These are phyloP conservation scores for Silurus glanis DNA, from an alignment of 2,113 vertebrate genomes.

Conservation along the genomic window DNA sequence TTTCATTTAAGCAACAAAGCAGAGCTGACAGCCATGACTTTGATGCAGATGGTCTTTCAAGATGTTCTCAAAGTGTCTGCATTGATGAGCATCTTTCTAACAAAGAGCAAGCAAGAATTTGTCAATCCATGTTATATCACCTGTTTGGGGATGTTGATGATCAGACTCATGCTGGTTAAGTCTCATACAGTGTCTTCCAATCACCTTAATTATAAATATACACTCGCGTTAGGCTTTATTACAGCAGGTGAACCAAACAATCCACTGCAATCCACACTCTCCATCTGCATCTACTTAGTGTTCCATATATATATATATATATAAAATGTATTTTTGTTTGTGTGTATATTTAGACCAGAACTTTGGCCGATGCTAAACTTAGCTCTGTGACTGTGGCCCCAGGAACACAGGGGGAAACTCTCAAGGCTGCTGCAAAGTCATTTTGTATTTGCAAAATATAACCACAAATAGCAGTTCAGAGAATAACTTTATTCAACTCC, in stretches of 20 bases:
- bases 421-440: background rate
- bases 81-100: background rate
- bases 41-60: constrained; percentile 19
- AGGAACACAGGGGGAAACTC: background rate
- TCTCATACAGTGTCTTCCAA: background rate
- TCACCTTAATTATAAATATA: background rate
- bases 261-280: background rate
- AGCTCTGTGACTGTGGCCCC: background rate
- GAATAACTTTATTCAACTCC: background rate
- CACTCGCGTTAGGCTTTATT: background rate
- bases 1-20: constrained; percentile 10
- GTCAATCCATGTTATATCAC: background rate
- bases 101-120: background rate
- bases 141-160: background rate
- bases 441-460: background rate
- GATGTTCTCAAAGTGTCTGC: background rate
- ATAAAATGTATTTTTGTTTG: no score
- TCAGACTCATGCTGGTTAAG: background rate
- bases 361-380: background rate
- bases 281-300: background rate
- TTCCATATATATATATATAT: background rate
- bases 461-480: background rate
- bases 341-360: background rate
- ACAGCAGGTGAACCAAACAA: background rate
- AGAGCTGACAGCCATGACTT: constrained; percentile 9